phyloP scores from a whole-genome alignment of 2,797 vertebrate species.

The Mus spretus region DNA sequence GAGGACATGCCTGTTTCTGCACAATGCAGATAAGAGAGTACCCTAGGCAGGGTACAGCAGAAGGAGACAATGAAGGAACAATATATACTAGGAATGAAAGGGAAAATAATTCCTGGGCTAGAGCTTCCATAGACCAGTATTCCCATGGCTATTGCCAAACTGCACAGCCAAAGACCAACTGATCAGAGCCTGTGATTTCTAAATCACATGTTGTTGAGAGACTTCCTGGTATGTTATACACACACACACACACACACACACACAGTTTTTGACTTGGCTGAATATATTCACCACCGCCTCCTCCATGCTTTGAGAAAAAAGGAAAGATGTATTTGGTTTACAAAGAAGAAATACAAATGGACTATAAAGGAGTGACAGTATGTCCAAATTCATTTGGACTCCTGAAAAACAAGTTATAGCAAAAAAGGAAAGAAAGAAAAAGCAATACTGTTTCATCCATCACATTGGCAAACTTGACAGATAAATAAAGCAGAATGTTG shows the following conservation, averaged over 20 bases:
- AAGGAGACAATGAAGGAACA: neutral
- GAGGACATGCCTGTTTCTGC: neutral
- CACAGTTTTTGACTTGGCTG: slow-evolving; percentile 2
- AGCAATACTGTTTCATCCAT: slow-evolving; percentile 36
- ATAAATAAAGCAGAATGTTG: slow-evolving; percentile 24
- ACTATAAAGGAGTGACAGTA: neutral
- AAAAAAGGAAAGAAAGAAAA: neutral
- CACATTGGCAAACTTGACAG: slow-evolving; percentile 57
- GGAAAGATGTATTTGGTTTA: slow-evolving; percentile 43
- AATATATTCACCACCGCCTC: slow-evolving; percentile 12
- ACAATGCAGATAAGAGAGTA: neutral
- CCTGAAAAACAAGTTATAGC: slow-evolving; percentile 41
- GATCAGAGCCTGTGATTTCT: neutral
- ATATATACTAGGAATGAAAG: neutral
- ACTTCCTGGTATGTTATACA: neutral
- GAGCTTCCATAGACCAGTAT: neutral
- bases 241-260: too few species aligned
- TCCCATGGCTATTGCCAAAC: neutral
- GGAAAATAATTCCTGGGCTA: neutral
- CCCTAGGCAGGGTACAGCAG: neutral
- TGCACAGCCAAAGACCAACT: neutral
- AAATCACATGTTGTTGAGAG: neutral
- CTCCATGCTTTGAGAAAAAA: slow-evolving; percentile 58
- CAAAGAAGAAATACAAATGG: slow-evolving; percentile 45
- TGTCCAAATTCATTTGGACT: slow-evolving; percentile 35